Base-by-base conservation (phyloP, 2,888 invertebrate species). In the Notocelia uddmanniana region DNA sequence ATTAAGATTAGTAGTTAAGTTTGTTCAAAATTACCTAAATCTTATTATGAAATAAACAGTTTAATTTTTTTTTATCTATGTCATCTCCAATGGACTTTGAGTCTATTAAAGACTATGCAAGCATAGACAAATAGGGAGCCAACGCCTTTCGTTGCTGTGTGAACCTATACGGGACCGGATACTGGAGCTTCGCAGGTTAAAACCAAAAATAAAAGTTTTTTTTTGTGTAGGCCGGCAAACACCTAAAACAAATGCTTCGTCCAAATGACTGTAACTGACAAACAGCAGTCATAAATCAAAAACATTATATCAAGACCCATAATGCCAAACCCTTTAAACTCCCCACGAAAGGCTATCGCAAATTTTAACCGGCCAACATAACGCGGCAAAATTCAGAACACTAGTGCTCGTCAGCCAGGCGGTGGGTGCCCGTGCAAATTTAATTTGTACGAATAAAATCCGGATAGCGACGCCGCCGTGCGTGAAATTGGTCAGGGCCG, bases 401-500 rank as follows among this genome's bases (percentile, higher is more conserved):
- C 66, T 21, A 9, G 13, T n/a, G 31, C 21, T 34, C 34, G 23
- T 15, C 21, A 18, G 54, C 31, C 45, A 34, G 54, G 18, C 21
- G n/a, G 18, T 18, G 59, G 59, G 11, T 59, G 45, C 21, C 18
- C 13, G 59, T 19, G 59, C 21, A 5, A 59, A 67, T 54, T 54
- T 60, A 23, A 71, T 74, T 67, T 68, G 67, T 64, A 34, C 50
- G 64, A 63, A 57, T 76, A 69, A 77, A 76, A 76, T 54, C 64
- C 41, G 71, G 60, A 57, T 52, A 58, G 76, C 37, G 34, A 52
- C 57, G 74, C 72, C 69, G 67, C 74, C 66, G 76, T 68, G 74
- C 80, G 75, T 79, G 81, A 81, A 81, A 81, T 81, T 81, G 81
- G 66, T 74, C 77, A 66, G 72, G 45, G 69, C 62, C 63, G 69